phyloP scores from a whole-genome alignment of 2,888 invertebrate genomes.

The Dinocampus coccinellae region DNA sequence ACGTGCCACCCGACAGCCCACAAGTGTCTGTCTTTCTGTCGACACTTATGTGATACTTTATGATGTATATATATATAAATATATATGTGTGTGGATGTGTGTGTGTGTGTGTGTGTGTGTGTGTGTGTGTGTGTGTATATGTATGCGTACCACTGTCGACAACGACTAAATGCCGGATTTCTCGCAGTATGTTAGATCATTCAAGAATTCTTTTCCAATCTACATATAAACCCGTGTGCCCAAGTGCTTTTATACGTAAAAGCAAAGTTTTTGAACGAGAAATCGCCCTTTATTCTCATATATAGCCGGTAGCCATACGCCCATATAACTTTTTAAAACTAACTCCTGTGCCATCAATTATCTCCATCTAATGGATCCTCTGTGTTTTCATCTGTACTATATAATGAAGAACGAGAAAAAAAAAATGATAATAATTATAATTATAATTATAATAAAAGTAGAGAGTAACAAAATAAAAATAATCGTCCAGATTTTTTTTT shows the following conservation, averaged over 20 bases:
- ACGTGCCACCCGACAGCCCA: background rate
- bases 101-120: background rate
- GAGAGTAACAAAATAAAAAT: no score
- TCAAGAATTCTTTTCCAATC: constrained; percentile 42
- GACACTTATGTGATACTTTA: constrained; percentile 37
- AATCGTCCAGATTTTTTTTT: no score
- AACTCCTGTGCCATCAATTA: constrained; percentile 25
- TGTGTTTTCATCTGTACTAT: constrained; percentile 17
- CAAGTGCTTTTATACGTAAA: constrained; percentile 33
- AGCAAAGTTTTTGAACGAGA: constrained; percentile 42
- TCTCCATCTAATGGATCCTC: constrained; percentile 25
- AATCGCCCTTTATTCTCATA: constrained; percentile 1
- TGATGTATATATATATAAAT: constrained; percentile 22
- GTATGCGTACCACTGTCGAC: background rate
- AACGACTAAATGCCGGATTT: constrained; percentile 36
- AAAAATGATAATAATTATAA: no score
- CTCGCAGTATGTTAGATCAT: constrained; percentile 40
- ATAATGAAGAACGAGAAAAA: constrained; percentile 3
- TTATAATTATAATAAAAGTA: no score
- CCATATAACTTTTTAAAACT: constrained; percentile 48
- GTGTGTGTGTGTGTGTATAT: no score
- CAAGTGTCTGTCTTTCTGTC: constrained; percentile 19
- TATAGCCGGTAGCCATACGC: constrained; percentile 32
- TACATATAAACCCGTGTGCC: constrained; percentile 20
- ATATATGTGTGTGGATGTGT: background rate